Evolutionary conservation across 1,140 invertebrate species (phyloP).

Genomic region (Trinorchestia longiramus): DNA sequence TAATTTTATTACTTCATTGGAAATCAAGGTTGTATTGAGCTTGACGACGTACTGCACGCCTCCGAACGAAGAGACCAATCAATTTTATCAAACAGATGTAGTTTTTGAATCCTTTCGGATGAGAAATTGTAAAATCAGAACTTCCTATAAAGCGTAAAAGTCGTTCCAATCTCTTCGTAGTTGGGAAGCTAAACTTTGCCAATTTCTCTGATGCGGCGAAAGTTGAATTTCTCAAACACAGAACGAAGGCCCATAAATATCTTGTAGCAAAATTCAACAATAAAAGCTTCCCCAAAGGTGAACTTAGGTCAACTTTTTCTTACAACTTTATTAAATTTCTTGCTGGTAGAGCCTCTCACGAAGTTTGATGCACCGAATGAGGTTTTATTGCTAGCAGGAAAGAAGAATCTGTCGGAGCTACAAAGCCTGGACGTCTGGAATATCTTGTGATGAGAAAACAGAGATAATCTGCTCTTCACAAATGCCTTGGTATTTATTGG

Average conservation of each 20-base stretch:
- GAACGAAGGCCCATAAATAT: not conserved
- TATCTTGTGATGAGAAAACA: not conserved
- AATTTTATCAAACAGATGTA: not conserved
- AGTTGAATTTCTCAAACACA: not conserved
- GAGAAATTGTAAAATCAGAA: not conserved
- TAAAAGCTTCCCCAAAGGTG: not conserved
- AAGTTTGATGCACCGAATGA: not conserved
- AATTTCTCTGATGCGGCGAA: slow-evolving; percentile 7
- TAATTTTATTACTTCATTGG: too few relatives aligned
- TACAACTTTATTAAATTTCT: slow-evolving; percentile 4
- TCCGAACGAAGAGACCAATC: not conserved
- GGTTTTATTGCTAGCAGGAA: not conserved
- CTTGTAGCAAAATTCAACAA: slow-evolving; percentile 6
- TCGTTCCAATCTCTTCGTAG: slow-evolving; percentile 9
- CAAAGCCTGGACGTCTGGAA: not conserved
- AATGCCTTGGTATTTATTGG: too few relatives aligned
- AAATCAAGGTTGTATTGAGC: too few relatives aligned
- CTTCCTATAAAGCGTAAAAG: not conserved
- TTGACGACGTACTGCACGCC: too few relatives aligned
- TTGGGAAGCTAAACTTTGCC: slow-evolving; percentile 14
- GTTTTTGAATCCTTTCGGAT: not conserved
- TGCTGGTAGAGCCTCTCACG: not conserved
- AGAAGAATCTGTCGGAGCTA: not conserved
- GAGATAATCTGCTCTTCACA: too few relatives aligned
- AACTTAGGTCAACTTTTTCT: not conserved